Evolutionary conservation across 2,888 invertebrate genomes (phyloP), one percentile per base, ranked within the genome.

Genomic region (Athalia cordata): DNA sequence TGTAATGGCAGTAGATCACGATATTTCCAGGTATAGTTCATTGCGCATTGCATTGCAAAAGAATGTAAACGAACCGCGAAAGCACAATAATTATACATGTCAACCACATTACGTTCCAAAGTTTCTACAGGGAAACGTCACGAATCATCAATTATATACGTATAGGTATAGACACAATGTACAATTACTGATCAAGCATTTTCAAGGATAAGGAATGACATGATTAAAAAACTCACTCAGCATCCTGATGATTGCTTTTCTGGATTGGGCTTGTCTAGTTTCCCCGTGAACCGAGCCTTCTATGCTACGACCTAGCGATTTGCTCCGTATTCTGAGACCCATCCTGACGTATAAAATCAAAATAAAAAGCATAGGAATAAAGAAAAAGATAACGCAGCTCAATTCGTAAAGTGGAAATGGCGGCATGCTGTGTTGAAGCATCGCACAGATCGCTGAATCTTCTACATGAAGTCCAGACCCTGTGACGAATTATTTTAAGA

Each of bases 321-420:
- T 86, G 11, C 76, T 84, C 68, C 85, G 90, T 86, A 96, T 96
- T 82, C 93, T 92, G 55, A 93, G 89, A 0, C 95, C 96, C 94
- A 96, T 96, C 80, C 94, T 92, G 57, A 93, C 93, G 89, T 97
- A 97, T 45, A 97, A 92, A 62, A 95, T 92, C 81, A 95, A 93
- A 86, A 97, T 94, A 45, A 96, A 90, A 4, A 94, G 82, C 91
- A 94, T 92, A 1, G 94, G 94, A 4, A 93, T 89, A 68, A 96
- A 92, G 91, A 97, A 97, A 91, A 97, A 97, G 83, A 96, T 91
- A 78, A 96, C 92, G 81, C 95, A 95, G 87, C 96, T 96, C 55
- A 96, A 89, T 88, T 97, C 96, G 85, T 96, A 94, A 4, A 97
- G 91, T 0, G 96, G 96, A 74, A 94, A 93, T 5, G 91, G 86